Evolutionary conservation across 1,140 invertebrate species (phyloP).

Genomic region (Trichomalopsis sarcophagae): DNA sequence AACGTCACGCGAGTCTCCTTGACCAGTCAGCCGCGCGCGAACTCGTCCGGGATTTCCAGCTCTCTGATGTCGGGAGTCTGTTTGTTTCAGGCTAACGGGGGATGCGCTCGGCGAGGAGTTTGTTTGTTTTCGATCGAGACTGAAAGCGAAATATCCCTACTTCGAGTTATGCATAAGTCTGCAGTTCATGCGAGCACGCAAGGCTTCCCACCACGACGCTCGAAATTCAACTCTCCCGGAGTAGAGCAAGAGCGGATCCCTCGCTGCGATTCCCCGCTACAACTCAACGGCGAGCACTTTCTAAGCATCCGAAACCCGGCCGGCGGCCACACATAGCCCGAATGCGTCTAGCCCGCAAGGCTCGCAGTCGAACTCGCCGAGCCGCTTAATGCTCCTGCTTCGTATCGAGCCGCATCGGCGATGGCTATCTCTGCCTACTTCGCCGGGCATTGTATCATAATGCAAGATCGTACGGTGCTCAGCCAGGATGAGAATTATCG

Average conservation of each 20-base stretch:
- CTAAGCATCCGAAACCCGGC: conserved; percentile 2
- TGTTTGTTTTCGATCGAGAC: neutral
- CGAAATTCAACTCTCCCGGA: neutral
- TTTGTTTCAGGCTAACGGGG: neutral
- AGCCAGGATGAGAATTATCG: neutral
- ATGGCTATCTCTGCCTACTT: neutral
- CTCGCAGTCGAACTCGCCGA: neutral
- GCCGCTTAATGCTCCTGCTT: conserved; percentile 11
- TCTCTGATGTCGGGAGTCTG: neutral
- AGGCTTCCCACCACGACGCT: neutral
- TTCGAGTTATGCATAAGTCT: no score
- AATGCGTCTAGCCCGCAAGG: neutral
- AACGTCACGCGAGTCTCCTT: conserved; percentile 16
- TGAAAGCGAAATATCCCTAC: no score
- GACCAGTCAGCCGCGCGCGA: neutral
- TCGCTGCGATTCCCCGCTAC: neutral
- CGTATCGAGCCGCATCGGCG: neutral
- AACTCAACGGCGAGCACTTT: neutral
- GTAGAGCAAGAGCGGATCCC: neutral
- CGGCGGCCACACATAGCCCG: neutral
- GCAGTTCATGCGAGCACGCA: no score
- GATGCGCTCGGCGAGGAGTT: neutral
- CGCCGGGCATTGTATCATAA: conserved; percentile 19
- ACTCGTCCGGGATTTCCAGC: neutral
- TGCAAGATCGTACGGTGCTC: neutral